A percentile compares a stretch with the other conserved stretches of the same genome.
Evolutionary conservation across 2,797 vertebrate genomes (phyloP).

Genomic region (Anolis apletophallus): DNA sequence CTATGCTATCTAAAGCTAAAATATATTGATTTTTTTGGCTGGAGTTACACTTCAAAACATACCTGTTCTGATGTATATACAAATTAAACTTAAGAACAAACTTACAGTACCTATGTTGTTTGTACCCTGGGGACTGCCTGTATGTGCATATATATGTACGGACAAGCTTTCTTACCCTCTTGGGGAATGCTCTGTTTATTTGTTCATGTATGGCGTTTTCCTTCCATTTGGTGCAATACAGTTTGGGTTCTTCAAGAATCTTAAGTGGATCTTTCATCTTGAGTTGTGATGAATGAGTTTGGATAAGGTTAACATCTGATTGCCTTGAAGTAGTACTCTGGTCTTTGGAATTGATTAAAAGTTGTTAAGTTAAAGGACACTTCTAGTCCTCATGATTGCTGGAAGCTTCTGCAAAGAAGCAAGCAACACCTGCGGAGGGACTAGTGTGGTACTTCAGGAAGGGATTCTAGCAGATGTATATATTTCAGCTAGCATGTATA

Average conservation of each 20-base stretch:
- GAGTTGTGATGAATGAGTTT: neutral
- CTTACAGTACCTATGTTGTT: no score
- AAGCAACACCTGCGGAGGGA: neutral
- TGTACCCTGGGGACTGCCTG: no score
- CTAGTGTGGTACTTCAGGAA: neutral
- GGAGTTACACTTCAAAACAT: no score
- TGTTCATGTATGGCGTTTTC: neutral
- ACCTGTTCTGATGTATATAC: no score
- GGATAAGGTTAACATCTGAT: neutral
- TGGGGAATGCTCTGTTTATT: neutral
- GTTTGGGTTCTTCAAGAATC: neutral
- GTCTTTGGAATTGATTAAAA: neutral
- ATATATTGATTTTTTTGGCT: no score
- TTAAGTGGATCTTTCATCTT: neutral
- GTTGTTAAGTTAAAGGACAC: neutral
- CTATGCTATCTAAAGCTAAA: no score
- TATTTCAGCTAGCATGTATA: no score
- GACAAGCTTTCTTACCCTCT: neutral
- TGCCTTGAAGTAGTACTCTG: no score
- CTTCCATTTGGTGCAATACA: neutral
- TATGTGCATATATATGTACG: no score
- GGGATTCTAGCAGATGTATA: neutral
- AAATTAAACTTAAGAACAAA: no score
- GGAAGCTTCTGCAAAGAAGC: neutral
- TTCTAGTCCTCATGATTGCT: neutral